These are phyloP conservation scores for Spongilla lacustris DNA, from an alignment of 37 sponge, comb jelly and placozoan species.

Conservation along the genomic window DNA sequence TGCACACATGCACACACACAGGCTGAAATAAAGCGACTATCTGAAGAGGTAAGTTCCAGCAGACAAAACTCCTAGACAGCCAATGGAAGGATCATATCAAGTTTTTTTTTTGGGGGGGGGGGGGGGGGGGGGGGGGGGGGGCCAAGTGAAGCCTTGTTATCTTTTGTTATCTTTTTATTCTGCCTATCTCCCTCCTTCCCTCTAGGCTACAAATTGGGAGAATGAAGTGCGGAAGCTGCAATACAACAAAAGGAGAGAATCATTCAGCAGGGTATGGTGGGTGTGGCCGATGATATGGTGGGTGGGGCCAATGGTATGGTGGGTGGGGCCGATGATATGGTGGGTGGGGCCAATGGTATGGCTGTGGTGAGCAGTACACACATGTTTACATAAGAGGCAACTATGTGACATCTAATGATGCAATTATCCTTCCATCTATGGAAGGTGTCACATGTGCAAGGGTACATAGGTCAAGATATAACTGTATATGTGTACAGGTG, in stretches of 20 bases:
- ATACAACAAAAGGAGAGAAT: neutral
- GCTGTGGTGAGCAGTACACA: no score
- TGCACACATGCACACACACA: neutral
- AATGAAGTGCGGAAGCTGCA: neutral
- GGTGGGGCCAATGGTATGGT: no score
- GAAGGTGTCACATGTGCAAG: neutral
- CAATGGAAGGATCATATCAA: no score
- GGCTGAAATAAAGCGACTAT: constrained; percentile 14
- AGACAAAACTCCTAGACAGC: neutral
- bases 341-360: no score
- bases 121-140: no score
- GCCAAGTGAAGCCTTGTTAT: neutral
- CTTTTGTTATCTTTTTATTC: neutral
- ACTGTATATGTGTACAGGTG: neutral
- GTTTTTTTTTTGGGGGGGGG: no score
- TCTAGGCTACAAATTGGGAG: neutral
- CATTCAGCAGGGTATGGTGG: neutral
- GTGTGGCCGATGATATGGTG: neutral
- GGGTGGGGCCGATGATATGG: no score
- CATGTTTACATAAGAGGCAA: no score
- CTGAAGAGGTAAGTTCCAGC: constrained; percentile 8
- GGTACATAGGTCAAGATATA: neutral
- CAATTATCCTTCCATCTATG: no score
- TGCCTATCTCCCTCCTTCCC: neutral
- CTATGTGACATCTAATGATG: no score